Evolutionary conservation across 2,888 invertebrate genomes (phyloP), one percentile per base, ranked within the genome.

Genomic region (Drosophila ezoana): DNA sequence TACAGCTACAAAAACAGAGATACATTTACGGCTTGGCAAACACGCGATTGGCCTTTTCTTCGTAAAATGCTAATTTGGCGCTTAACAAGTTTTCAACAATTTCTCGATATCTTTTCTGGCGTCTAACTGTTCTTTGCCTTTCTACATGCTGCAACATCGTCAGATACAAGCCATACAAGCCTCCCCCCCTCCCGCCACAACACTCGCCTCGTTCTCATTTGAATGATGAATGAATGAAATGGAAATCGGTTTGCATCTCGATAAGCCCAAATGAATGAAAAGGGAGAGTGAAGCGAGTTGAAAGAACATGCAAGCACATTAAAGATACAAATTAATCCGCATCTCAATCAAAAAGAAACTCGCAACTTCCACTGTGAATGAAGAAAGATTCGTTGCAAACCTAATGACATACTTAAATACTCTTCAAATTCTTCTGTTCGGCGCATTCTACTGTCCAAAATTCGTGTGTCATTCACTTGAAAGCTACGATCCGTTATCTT

Each of bases 151-250:
- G 37, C 59, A 33, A 16, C 47, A 16, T 35, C 14, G 44, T 54
- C 62, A 48, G 63, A 56, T 64, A 40, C 13, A 28, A 28, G 28
- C 49, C n/a, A 41, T 60, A 60, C 65, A 51, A 20, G 11, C 8
- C 52, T 8, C 40, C 14, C 4, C 33, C 18, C n/a, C n/a, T 16
- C 9, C 20, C 18, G 18, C 2, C 18, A 18, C 23, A 5, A 23
- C 23, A 23, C 23, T 6, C 5, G 5, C 5, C 23, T 23, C 23
- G 23, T 18, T n/a, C 37, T 41, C 63, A 23, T 20, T 45, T 45
- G 61, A 69, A 85, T 74, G 82, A 18, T 63, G 62, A 87, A 88
- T 82, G 88, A 83, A 88, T 79, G 83, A 83, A 83, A 83, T 86
- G 74, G 72, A 83, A 83, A 88, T 69, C 60, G 64, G 65, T 45